Base-by-base conservation (phyloP, 2,888 invertebrate genomes). In the Hemistola chrysoprasaria region DNA sequence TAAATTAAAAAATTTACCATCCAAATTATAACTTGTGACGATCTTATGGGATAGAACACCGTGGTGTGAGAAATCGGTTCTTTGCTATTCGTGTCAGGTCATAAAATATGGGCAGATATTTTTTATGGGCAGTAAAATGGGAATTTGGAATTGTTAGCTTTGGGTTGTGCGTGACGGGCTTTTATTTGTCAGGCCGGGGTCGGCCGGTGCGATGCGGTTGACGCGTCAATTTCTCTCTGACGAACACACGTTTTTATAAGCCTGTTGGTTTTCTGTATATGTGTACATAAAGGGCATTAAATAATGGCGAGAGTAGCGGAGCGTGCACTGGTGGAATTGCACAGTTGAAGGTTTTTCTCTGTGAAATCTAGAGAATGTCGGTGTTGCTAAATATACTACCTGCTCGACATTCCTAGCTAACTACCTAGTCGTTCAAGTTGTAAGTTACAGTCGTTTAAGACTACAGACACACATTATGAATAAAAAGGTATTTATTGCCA, bases 91-190 rank as follows among this genome's bases (percentile, higher is more conserved):
- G 59, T 59, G 44, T 53, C 52, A 53, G 52, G 53, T 54, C 62
- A 65, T 71, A 75, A 76, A 78, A 76, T 68, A 68, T 65, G 62
- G 60, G 59, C 56, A 58, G 61, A 68, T 70, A 69, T 76, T 75
- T 69, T 79, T 80, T 75, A 79, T 67, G 66, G 64, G 53, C 70
- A 65, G 71, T 78, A 76, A 78, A 77, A 70, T 59, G 61, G 56
- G 66, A 64, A 64, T 66, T 66, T 60, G 60, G 62, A 66, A 67
- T 69, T 66, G 71, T 73, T 68, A 64, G 62, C 56, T 56, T 58
- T 47, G 46, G 40, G 53, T 44, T 33, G 40, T 16, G 47, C 48
- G 51, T 60, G 53, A 50, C 52, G 48, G 50, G 44, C 33, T 35
- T 47, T 39, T 47, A 32, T 29, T 33, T 26, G 27, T 34, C 34